Evolutionary conservation across 2,888 invertebrate species (phyloP).

Genomic region (Sabellastarte sp.): DNA sequence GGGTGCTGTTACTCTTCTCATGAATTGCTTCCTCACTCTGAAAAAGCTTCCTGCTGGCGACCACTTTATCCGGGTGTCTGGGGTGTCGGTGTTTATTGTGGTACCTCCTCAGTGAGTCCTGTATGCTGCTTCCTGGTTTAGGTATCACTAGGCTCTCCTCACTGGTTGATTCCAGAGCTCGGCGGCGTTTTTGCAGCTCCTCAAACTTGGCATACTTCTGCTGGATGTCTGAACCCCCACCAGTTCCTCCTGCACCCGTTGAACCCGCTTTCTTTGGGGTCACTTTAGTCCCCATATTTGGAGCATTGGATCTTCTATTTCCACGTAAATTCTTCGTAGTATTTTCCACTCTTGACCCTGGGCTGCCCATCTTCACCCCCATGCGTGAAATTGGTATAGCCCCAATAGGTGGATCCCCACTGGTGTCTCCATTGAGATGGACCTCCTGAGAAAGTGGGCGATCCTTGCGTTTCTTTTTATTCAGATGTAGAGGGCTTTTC

Average conservation of each 20-base stretch:
- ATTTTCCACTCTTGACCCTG: neutral
- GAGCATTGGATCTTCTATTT: neutral
- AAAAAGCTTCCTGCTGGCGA: no score
- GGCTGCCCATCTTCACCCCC: neutral
- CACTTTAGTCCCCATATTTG: neutral
- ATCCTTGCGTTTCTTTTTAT: constrained; percentile 12
- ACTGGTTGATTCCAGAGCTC: constrained; percentile 16
- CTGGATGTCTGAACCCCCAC: no score
- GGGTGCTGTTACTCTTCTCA: no score
- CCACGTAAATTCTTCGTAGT: neutral
- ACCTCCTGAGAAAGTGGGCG: constrained; percentile 15
- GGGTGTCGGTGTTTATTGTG: no score
- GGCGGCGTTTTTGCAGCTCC: constrained; percentile 16
- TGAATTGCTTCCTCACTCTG: no score
- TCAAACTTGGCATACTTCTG: constrained; percentile 20
- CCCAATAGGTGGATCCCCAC: no score
- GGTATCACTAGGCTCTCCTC: constrained; percentile 12
- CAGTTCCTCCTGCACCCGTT: no score
- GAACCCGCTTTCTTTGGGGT: neutral
- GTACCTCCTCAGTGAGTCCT: neutral
- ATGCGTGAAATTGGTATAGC: no score
- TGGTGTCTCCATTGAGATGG: no score
- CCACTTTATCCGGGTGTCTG: no score
- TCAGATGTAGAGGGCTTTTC: constrained; percentile 24
- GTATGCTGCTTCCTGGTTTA: neutral